Evolutionary conservation across 2,113 vertebrate genomes (phyloP).

Genomic region (Pluvianellus socialis): DNA sequence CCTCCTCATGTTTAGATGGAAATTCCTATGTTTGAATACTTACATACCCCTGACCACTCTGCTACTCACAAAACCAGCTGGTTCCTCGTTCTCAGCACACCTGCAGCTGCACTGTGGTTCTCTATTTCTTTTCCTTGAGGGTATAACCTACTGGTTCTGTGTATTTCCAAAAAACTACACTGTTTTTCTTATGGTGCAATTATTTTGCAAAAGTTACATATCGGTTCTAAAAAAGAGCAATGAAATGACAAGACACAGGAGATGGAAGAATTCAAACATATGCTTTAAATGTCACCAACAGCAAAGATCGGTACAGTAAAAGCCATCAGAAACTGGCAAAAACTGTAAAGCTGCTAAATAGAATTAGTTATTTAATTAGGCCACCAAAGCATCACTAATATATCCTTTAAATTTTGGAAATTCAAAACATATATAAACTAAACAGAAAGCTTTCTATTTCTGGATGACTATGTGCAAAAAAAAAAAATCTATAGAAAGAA

Average conservation of each 20-base stretch:
- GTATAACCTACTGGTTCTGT: not conserved
- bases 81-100: not conserved
- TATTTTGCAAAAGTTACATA: not conserved
- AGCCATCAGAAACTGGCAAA: not conserved
- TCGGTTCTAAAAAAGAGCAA: conserved; percentile 21
- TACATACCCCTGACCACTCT: not conserved
- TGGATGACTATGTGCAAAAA: not conserved
- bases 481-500: not conserved
- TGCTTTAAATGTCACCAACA: conserved; percentile 11
- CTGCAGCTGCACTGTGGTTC: rapidly evolving
- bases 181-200: not conserved
- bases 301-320: not conserved
- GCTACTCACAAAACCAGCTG: not conserved
- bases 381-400: not conserved
- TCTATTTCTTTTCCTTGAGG: not conserved
- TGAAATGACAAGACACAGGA: not conserved
- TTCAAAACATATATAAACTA: not conserved
- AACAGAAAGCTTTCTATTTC: not conserved
- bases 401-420: not conserved
- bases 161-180: not conserved
- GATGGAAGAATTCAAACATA: conserved; percentile 6
- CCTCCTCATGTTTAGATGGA: no score
- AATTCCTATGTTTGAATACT: no score
- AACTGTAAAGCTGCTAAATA: not conserved
- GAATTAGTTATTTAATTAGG: conserved; percentile 35